A percentile compares a stretch with the other conserved stretches of the same genome.
Evolutionary conservation across 2,888 invertebrate species (phyloP).

Genomic region (Heliconius sara): DNA sequence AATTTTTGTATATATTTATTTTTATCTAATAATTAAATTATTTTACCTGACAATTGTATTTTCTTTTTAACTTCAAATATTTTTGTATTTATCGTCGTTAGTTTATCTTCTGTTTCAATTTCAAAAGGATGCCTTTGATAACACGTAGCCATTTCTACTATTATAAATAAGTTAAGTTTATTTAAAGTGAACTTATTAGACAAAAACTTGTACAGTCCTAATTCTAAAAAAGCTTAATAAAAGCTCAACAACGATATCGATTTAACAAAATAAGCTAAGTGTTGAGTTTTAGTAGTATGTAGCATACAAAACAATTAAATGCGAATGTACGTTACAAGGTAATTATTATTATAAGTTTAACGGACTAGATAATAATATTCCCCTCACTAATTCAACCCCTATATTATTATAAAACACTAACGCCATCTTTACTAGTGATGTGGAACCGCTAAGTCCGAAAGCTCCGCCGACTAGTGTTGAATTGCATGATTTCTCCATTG

Average conservation of each 20-base stretch:
- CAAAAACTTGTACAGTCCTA: not conserved
- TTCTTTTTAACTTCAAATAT: constrained; percentile 94
- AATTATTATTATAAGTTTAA: constrained; percentile 42
- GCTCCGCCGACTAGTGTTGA: constrained; percentile 72
- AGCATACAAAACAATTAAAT: constrained; percentile 11
- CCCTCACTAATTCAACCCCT: constrained; percentile 58
- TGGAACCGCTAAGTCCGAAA: constrained; percentile 67
- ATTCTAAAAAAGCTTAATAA: constrained; percentile 7
- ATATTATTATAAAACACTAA: constrained; percentile 48
- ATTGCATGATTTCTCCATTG: constrained; percentile 83
- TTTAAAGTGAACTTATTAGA: not conserved
- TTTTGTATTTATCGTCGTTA: constrained; percentile 88
- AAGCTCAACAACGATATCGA: constrained; percentile 47
- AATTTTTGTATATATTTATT: not conserved
- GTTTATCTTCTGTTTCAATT: constrained; percentile 79
- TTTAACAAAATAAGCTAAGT: constrained; percentile 45
- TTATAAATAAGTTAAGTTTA: constrained; percentile 43
- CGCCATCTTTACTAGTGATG: constrained; percentile 71
- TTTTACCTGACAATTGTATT: constrained; percentile 91
- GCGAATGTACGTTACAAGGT: constrained; percentile 38
- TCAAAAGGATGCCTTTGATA: constrained; percentile 81
- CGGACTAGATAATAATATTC: constrained; percentile 46
- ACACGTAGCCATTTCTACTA: constrained; percentile 60
- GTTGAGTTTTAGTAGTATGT: not conserved
- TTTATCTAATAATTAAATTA: not conserved